Evolutionary conservation across 2,113 vertebrate genomes (phyloP).

Genomic region (Mandrillus leucophaeus): DNA sequence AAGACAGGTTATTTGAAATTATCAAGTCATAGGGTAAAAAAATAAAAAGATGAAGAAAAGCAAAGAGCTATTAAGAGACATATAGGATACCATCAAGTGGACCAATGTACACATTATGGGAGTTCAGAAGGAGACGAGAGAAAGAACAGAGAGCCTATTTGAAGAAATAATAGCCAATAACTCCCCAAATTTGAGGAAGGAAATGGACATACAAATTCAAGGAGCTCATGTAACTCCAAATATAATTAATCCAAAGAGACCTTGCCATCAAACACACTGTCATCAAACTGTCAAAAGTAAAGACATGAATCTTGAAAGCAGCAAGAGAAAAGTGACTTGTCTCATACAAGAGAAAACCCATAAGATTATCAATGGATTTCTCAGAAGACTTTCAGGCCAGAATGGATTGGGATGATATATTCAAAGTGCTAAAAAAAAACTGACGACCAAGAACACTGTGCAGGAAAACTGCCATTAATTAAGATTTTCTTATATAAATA

Average conservation of each 20-base stretch:
- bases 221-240: not conserved
- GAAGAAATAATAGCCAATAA: not conserved
- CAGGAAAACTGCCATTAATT: not conserved
- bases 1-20: not conserved
- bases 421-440: not conserved
- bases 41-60: not conserved
- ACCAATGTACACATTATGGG: not conserved
- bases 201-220: not conserved
- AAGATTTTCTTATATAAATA: not conserved
- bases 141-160: not conserved
- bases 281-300: not conserved
- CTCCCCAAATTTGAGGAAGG: not conserved
- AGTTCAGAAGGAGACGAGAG: not conserved
- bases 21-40: not conserved
- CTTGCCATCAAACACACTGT: not conserved
- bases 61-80: not conserved
- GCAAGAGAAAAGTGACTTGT: not conserved
- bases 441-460: not conserved
- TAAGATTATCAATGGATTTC: not conserved
- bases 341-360: not conserved
- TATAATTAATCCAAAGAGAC: not conserved
- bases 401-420: not conserved
- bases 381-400: not conserved
- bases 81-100: not conserved
- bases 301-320: not conserved